phyloP scores from a whole-genome alignment of 2,888 invertebrate genomes.

The Lottia gigantea region DNA sequence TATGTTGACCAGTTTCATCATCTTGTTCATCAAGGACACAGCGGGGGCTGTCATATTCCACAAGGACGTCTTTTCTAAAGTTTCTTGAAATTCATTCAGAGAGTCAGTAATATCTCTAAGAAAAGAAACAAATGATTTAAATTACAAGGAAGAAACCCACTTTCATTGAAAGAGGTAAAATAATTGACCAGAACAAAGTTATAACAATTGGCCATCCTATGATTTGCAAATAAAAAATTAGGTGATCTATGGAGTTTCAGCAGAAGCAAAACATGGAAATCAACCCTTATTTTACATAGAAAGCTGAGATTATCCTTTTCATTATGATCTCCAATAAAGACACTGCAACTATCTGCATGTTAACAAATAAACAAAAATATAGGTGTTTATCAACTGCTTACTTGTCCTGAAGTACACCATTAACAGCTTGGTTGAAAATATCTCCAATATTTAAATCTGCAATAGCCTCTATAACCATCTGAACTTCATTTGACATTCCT shows the following conservation, averaged over 20 bases:
- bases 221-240: neutral
- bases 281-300: no score
- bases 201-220: no score
- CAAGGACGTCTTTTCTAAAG: conserved; percentile 8
- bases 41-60: conserved; percentile 17
- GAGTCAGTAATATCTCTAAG: neutral
- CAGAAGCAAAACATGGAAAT: no score
- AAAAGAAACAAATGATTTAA: neutral
- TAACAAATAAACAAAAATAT: no score
- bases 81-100: conserved; percentile 12
- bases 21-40: conserved; percentile 7
- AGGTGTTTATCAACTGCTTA: conserved; percentile 6
- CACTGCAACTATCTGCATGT: no score
- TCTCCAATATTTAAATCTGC: neutral
- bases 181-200: no score
- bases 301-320: no score
- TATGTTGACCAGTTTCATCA: conserved; percentile 20
- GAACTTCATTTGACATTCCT: neutral
- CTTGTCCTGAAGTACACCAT: neutral
- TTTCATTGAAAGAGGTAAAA: neutral
- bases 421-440: conserved; percentile 11
- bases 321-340: no score
- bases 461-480: conserved; percentile 8
- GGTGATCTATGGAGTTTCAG: no score
- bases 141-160: no score